These are phyloP conservation scores for Ellobium chinense DNA, from an alignment of 2,888 invertebrate species.

Conservation along the genomic window DNA sequence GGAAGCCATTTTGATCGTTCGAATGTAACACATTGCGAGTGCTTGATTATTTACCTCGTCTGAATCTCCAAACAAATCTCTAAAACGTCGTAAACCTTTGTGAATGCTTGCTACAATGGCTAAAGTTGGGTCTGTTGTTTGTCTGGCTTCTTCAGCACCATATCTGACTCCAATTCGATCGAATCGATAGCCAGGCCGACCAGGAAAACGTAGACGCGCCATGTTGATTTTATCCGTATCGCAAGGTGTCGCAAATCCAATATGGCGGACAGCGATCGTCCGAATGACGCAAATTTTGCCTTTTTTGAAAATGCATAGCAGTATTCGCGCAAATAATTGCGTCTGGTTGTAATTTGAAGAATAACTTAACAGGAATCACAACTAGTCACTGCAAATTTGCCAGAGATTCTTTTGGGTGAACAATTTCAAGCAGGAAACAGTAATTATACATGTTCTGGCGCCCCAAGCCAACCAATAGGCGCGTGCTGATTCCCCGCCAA, in stretches of 20 bases:
- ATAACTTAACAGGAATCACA: background rate
- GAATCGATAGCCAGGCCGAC: constrained; percentile 77
- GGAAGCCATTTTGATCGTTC: constrained; percentile 69
- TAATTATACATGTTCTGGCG: constrained; percentile 55
- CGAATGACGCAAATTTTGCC: constrained; percentile 11
- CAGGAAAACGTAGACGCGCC: constrained; percentile 78
- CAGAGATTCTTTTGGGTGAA: background rate
- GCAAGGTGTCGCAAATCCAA: constrained; percentile 36
- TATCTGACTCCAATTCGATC: constrained; percentile 71
- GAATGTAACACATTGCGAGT: background rate
- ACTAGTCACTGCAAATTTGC: background rate
- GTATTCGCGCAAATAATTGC: background rate
- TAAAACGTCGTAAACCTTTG: constrained; percentile 70
- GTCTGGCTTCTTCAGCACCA: constrained; percentile 71
- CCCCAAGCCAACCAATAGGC: constrained; percentile 52
- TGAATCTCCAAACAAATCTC: constrained; percentile 75
- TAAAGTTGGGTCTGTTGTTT: constrained; percentile 69
- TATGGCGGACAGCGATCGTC: constrained; percentile 43
- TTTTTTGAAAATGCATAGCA: background rate
- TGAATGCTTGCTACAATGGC: constrained; percentile 73
- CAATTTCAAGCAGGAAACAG: background rate
- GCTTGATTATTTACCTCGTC: constrained; percentile 72
- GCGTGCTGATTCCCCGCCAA: constrained; percentile 58
- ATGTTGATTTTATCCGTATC: constrained; percentile 64
- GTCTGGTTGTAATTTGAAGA: background rate